phyloP scores from a whole-genome alignment of 2,888 invertebrate species.

The Anodontia alba region DNA sequence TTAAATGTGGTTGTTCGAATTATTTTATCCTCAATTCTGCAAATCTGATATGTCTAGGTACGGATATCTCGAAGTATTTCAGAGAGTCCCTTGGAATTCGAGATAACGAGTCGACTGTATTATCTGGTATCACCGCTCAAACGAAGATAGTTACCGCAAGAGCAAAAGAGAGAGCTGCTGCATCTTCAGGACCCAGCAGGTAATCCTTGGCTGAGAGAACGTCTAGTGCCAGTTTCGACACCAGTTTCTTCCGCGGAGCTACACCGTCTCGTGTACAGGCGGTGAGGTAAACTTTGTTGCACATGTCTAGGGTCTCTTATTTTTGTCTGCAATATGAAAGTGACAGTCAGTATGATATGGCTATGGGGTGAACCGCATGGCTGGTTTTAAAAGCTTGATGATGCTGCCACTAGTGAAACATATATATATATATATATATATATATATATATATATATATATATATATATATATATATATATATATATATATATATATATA shows the following conservation, averaged over 20 bases:
- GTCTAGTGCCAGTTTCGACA: constrained; percentile 46
- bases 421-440: neutral
- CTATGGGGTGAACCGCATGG: no score
- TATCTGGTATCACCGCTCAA: no score
- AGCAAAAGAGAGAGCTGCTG: constrained; percentile 58
- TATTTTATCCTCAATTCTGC: no score
- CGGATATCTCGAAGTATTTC: no score
- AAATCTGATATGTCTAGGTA: no score
- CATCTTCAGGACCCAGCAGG: constrained; percentile 56
- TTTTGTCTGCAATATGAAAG: constrained; percentile 53
- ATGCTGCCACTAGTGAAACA: neutral
- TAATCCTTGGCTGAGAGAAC: constrained; percentile 50
- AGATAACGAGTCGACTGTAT: no score
- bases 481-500: no score
- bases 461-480: neutral
- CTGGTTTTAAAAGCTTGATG: no score
- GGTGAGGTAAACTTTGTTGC: constrained; percentile 61
- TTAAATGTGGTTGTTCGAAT: no score
- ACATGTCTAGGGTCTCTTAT: constrained; percentile 46
- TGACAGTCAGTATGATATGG: no score
- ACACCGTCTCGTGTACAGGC: constrained; percentile 62
- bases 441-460: neutral
- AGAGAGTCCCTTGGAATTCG: no score
- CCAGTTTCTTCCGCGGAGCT: constrained; percentile 53
- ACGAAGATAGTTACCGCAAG: no score